A percentile compares a stretch with the other conserved stretches of the same genome.
phyloP scores from a whole-genome alignment of 2,113 vertebrate genomes.

The Sceloporus undulatus region DNA sequence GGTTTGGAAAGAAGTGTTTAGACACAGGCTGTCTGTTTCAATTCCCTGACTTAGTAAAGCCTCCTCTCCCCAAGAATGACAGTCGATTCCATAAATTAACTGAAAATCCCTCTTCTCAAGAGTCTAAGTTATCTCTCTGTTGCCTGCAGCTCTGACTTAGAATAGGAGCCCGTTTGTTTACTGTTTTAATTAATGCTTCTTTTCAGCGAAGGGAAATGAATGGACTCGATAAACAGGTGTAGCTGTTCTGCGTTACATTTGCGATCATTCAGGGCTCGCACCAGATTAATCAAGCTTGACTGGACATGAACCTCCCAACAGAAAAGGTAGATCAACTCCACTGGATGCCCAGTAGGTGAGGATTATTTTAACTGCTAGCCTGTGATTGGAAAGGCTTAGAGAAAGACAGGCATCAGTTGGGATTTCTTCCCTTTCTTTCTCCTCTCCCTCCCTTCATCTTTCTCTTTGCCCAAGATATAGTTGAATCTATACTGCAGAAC shows the following conservation, averaged over 20 bases:
- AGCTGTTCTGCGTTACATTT: conserved; percentile 74
- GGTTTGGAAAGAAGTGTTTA: conserved; percentile 78
- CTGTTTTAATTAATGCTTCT: conserved; percentile 87
- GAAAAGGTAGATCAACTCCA: conserved; percentile 83
- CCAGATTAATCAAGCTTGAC: conserved; percentile 83
- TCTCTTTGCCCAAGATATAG: conserved; percentile 67
- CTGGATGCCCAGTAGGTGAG: conserved; percentile 83
- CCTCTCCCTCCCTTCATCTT: neutral
- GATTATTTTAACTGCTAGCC: conserved; percentile 82
- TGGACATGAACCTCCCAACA: conserved; percentile 79
- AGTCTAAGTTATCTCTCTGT: conserved; percentile 86
- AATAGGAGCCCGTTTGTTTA: conserved; percentile 84
- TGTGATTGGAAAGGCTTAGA: conserved; percentile 83
- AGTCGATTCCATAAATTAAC: conserved; percentile 86
- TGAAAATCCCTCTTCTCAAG: conserved; percentile 87
- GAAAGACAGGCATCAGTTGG: conserved; percentile 79
- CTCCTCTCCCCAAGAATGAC: conserved; percentile 78
- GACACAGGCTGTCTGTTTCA: conserved; percentile 84
- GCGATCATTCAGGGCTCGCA: conserved; percentile 74
- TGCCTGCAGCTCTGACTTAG: conserved; percentile 89
- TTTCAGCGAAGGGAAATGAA: conserved; percentile 80
- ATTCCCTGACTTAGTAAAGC: conserved; percentile 77
- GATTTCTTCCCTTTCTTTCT: conserved; percentile 57
- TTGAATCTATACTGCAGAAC: conserved; percentile 73
- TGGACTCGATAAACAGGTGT: conserved; percentile 85